A percentile compares a stretch with the other conserved stretches of the same genome.
Conservation (phyloP, 2,888 invertebrate species). For the Apotomis capreana region DNA sequence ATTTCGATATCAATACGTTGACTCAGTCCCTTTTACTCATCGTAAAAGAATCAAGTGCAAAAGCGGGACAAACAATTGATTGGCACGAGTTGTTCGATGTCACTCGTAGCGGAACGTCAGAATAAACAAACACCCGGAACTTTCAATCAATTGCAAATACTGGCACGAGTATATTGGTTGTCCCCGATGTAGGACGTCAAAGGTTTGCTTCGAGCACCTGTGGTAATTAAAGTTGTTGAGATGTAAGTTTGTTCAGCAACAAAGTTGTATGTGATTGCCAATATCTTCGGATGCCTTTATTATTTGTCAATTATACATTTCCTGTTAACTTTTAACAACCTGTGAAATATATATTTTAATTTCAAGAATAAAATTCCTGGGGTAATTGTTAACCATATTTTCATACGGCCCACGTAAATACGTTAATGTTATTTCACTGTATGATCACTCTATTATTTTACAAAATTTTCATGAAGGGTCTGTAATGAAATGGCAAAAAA, state of each 20-base stretch:
- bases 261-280: no score
- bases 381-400: no score
- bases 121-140: constrained; percentile 31
- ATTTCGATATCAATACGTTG: neutral
- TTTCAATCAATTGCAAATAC: constrained; percentile 36
- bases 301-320: no score
- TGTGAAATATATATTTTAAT: no score
- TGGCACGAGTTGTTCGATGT: neutral
- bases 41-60: constrained; percentile 3
- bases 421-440: no score
- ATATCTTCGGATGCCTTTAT: no score
- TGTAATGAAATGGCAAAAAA: no score
- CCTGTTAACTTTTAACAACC: no score
- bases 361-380: no score
- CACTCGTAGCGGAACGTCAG: constrained; percentile 12
- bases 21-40: neutral
- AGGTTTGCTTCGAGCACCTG: neutral
- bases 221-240: constrained; percentile 24
- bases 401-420: no score
- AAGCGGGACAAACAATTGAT: constrained; percentile 3
- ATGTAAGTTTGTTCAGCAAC: neutral
- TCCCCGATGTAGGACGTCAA: constrained; percentile 12
- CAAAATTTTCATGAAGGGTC: no score
- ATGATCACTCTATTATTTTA: no score
- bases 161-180: constrained; percentile 16